These are phyloP conservation scores for Halcyon malimbica DNA, from an alignment of 2,113 vertebrate genomes.

Conservation along the genomic window DNA sequence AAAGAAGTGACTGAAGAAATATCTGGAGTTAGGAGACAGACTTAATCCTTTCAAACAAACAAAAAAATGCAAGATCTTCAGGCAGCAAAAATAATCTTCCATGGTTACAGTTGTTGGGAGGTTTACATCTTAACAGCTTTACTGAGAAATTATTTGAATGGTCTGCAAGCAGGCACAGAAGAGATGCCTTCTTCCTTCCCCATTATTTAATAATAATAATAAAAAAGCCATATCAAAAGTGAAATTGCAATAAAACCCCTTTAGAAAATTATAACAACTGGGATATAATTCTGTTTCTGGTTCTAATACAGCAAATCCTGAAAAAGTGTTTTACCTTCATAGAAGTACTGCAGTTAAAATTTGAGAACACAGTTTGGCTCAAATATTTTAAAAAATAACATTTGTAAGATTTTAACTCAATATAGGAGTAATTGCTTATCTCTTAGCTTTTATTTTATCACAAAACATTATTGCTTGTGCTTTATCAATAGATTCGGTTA, in stretches of 20 bases:
- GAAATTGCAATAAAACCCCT: background rate
- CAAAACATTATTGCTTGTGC: background rate
- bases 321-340: background rate
- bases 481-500: background rate
- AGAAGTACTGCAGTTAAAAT: background rate
- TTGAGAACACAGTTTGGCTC: background rate
- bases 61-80: background rate
- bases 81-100: background rate
- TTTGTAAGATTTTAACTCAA: background rate
- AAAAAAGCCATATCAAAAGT: background rate
- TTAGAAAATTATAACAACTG: background rate
- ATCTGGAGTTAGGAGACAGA: background rate
- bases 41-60: background rate
- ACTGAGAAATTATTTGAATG: background rate
- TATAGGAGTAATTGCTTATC: background rate
- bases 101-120: background rate
- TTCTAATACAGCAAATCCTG: background rate
- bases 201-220: background rate
- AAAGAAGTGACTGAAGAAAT: background rate
- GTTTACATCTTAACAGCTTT: background rate
- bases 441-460: background rate
- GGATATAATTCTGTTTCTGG: background rate
- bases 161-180: background rate
- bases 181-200: background rate
- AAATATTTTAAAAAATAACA: background rate